phyloP scores from a whole-genome alignment of 2,113 vertebrate species.

The Cepphus grylle region DNA sequence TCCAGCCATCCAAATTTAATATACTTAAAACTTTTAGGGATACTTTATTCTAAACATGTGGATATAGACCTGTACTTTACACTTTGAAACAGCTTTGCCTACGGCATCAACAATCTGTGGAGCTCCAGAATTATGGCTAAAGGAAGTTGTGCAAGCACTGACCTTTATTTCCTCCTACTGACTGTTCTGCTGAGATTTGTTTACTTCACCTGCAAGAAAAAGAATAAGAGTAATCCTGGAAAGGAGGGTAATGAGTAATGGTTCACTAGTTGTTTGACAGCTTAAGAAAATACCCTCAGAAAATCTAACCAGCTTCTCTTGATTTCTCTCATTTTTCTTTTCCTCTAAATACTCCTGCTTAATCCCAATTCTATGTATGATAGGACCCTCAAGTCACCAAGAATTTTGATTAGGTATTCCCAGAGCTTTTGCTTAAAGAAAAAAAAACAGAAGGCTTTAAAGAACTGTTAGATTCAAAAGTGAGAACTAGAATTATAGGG shows the following conservation, averaged over 20 bases:
- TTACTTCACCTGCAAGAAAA: background rate
- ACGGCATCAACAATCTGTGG: background rate
- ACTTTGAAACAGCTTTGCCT: conserved; percentile 21
- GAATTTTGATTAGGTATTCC: background rate
- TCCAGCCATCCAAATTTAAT: background rate
- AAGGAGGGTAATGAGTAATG: background rate
- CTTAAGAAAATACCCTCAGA: background rate
- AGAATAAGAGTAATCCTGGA: background rate
- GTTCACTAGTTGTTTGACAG: background rate
- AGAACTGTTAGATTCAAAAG: background rate
- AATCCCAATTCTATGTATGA: background rate
- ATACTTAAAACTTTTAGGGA: conserved; percentile 8
- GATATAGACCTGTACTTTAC: background rate
- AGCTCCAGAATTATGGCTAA: background rate
- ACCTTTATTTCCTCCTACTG: background rate
- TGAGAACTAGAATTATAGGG: background rate
- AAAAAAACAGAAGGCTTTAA: background rate
- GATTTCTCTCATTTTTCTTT: background rate
- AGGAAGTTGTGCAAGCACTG: background rate
- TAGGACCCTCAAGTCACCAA: background rate
- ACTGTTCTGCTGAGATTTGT: background rate
- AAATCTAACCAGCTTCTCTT: background rate
- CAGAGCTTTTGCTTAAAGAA: background rate
- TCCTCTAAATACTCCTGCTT: background rate
- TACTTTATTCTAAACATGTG: background rate